phyloP scores from a whole-genome alignment of 2,797 vertebrate species.

The Potorous gilbertii region DNA sequence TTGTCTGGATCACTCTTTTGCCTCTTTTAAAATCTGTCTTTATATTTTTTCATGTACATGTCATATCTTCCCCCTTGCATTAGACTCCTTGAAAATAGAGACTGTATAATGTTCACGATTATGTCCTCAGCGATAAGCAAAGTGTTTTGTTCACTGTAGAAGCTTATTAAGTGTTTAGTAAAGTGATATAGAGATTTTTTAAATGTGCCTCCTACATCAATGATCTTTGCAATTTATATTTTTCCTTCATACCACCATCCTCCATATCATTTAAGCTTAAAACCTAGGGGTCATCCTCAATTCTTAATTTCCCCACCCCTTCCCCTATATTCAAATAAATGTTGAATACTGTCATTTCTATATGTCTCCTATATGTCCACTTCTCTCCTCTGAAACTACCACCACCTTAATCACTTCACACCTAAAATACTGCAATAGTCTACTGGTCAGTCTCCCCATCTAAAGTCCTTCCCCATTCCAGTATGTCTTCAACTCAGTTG shows the following conservation, averaged over 20 bases:
- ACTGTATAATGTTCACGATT: neutral
- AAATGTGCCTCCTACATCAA: neutral
- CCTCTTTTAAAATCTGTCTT: neutral
- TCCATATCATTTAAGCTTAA: neutral
- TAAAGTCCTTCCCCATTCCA: neutral
- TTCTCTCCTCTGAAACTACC: neutral
- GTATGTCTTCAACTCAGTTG: neutral
- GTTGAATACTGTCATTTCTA: neutral
- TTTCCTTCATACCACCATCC: neutral
- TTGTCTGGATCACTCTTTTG: neutral
- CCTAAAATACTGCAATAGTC: neutral
- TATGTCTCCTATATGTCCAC: neutral
- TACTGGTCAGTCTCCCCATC: neutral
- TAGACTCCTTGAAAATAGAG: neutral
- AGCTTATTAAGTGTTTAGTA: neutral
- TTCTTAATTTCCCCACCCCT: neutral
- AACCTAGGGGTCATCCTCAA: neutral
- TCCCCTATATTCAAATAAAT: slow-evolving; percentile 1
- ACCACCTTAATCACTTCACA: neutral
- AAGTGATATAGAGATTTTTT: slow-evolving; percentile 7
- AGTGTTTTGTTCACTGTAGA: neutral
- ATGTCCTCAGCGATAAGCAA: neutral
- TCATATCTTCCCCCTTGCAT: neutral
- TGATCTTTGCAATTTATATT: slow-evolving; percentile 7
- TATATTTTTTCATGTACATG: neutral